Conservation (phyloP, 2,888 invertebrate species). For the Deilephila elpenor region DNA sequence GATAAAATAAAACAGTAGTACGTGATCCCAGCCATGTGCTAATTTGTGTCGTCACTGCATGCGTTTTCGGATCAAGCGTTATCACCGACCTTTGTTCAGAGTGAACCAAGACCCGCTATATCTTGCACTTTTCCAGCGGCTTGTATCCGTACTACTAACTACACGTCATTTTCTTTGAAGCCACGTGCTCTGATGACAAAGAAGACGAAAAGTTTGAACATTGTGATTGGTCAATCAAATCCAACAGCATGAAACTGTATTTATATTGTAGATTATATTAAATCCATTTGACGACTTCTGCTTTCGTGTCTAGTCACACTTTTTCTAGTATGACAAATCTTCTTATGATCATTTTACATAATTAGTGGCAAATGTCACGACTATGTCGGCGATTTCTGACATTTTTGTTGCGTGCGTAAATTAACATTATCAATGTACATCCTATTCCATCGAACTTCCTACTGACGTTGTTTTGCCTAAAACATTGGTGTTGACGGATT, state of each 20-base stretch:
- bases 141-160: not conserved
- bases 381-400: conserved; percentile 11
- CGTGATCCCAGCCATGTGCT: conserved; percentile 10
- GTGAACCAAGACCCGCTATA: not conserved
- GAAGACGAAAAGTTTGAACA: no score
- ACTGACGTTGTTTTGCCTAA: no score
- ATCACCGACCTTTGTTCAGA: not conserved
- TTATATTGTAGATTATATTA: no score
- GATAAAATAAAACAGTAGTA: not conserved
- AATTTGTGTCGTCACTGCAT: not conserved
- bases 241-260: no score
- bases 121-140: not conserved
- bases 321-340: no score
- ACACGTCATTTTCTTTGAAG: not conserved
- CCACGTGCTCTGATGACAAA: not conserved
- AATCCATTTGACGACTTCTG: no score
- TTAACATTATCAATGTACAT: not conserved
- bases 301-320: no score
- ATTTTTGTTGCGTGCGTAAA: not conserved
- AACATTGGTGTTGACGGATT: not conserved
- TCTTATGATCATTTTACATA: not conserved
- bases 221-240: no score
- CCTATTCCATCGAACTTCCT: not conserved
- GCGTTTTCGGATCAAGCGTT: conserved; percentile 6
- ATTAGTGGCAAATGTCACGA: conserved; percentile 8